Conservation (phyloP, 2,888 invertebrate genomes). For the Dryobotodes eremita region DNA sequence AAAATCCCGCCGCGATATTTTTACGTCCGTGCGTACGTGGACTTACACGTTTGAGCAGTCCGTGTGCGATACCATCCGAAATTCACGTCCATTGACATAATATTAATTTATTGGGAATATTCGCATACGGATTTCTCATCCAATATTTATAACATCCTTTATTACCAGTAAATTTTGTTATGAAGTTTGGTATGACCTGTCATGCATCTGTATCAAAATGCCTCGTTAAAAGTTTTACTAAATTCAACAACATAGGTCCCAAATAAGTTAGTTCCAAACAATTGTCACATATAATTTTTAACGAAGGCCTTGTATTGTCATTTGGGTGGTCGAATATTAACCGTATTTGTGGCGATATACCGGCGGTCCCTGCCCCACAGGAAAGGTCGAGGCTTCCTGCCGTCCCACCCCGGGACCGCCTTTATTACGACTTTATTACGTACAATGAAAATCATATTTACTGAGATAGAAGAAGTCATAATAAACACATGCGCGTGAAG, state of each 20-base stretch:
- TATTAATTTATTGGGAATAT: conserved; percentile 10
- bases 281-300: conserved; percentile 62
- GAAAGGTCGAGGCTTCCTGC: conserved; percentile 85
- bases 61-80: conserved; percentile 3
- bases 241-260: conserved; percentile 19
- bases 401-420: conserved; percentile 77
- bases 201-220: conserved; percentile 18
- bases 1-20: too few relatives aligned
- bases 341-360: conserved; percentile 71
- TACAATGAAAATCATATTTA: conserved; percentile 88
- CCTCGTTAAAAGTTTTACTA: conserved; percentile 41
- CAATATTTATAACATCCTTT: conserved; percentile 6
- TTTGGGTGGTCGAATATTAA: conserved; percentile 62
- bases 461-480: conserved; percentile 82
- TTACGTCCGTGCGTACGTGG: too few relatives aligned
- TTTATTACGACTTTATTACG: conserved; percentile 86
- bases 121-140: neutral
- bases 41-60: conserved; percentile 6
- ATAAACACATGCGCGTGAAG: conserved; percentile 85
- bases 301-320: conserved; percentile 62
- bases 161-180: too few relatives aligned
- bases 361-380: conserved; percentile 74
- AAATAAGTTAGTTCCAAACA: conserved; percentile 54
- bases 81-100: neutral
- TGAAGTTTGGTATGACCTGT: conserved; percentile 27